A percentile compares a stretch with the other conserved stretches of the same genome.
These are phyloP conservation scores for Chelmon rostratus DNA, from an alignment of 2,797 vertebrate genomes.

Conservation along the genomic window DNA sequence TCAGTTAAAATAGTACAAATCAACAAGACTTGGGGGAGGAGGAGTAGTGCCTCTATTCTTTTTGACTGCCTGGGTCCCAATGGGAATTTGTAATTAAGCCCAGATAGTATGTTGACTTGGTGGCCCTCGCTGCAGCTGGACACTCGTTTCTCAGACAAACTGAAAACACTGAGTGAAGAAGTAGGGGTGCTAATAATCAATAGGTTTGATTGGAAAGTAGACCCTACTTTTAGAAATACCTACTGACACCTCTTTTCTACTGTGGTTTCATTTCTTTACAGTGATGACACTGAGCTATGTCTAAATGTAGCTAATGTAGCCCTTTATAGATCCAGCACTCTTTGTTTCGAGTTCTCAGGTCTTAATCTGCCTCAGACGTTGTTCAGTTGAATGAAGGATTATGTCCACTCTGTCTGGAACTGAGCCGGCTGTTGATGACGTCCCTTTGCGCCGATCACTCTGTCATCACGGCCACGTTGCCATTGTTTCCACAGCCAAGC, in stretches of 20 bases:
- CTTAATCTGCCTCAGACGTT: neutral
- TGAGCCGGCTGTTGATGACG: neutral
- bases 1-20: no score
- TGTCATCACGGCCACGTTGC: constrained; percentile 19
- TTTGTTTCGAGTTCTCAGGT: neutral
- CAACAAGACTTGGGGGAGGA: no score
- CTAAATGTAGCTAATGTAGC: neutral
- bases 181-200: neutral
- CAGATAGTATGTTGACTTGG: no score
- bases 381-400: neutral
- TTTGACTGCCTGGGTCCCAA: no score
- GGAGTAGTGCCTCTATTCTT: no score
- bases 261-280: neutral
- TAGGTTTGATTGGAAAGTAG: neutral
- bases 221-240: neutral
- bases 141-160: no score
- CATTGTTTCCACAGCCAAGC: constrained; percentile 45
- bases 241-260: neutral
- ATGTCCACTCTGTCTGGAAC: neutral
- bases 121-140: no score
- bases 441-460: constrained; percentile 6
- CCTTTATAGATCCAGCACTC: neutral
- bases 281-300: neutral
- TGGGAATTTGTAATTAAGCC: no score
- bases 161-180: no score